Conservation (phyloP, 2,888 invertebrate genomes). For the Chironomus tentans region DNA sequence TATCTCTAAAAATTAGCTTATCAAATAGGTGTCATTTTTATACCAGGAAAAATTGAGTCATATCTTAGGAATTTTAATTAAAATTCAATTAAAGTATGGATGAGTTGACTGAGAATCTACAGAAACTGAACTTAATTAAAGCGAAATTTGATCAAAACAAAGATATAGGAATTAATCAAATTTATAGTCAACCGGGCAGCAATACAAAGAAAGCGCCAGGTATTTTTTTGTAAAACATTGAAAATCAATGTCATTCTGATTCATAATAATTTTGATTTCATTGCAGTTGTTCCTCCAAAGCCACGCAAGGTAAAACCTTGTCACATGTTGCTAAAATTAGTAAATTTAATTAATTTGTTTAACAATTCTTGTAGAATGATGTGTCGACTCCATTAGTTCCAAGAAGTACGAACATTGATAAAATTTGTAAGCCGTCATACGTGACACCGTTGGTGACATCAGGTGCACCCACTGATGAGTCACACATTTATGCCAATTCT, state of each 20-base stretch:
- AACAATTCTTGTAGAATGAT: conserved; percentile 1
- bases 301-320: conserved; percentile 6
- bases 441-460: not conserved
- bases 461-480: not conserved
- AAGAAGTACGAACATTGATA: conserved; percentile 62
- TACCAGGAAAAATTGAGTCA: not conserved
- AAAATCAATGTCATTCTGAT: too few relatives aligned
- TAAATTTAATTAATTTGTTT: not conserved
- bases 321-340: too few relatives aligned
- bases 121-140: conserved; percentile 2
- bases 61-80: not conserved
- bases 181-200: conserved; percentile 2
- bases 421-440: conserved; percentile 63
- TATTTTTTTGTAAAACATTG: not conserved
- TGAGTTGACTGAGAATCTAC: conserved; percentile 13
- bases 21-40: not conserved
- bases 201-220: not conserved
- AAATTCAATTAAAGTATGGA: not conserved
- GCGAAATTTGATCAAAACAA: conserved; percentile 19
- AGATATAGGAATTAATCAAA: conserved; percentile 1
- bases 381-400: conserved; percentile 48
- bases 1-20: too few relatives aligned
- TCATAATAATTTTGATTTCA: not conserved
- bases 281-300: conserved; percentile 20
- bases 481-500: conserved; percentile 17